phyloP scores from a whole-genome alignment of 2,888 invertebrate species.

The Aethes cnicana region DNA sequence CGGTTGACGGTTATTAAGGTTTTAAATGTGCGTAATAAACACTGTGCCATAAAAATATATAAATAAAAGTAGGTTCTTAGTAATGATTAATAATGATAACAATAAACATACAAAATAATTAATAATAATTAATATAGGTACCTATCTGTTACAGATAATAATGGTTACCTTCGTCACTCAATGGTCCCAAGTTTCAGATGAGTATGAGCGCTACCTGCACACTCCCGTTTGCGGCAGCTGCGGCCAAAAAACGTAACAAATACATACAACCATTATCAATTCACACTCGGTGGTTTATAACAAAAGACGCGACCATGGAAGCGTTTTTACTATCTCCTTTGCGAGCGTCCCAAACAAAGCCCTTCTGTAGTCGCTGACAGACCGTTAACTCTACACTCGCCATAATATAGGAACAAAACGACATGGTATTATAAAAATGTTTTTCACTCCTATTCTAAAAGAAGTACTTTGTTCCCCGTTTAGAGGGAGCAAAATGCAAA shows the following conservation, averaged over 20 bases:
- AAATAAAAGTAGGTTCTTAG: too few species aligned
- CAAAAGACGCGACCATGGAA: slow-evolving; percentile 63
- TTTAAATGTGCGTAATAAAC: too few species aligned
- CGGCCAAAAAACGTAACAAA: slow-evolving; percentile 51
- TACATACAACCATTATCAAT: slow-evolving; percentile 67
- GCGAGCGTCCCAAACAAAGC: slow-evolving; percentile 53
- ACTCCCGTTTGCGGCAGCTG: not conserved
- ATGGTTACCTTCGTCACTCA: not conserved
- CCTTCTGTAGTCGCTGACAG: slow-evolving; percentile 39
- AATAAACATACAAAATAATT: not conserved
- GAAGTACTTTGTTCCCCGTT: too few species aligned
- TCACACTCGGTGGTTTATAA: slow-evolving; percentile 66
- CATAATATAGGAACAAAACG: slow-evolving; percentile 19
- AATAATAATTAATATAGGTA: too few species aligned
- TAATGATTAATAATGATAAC: too few species aligned
- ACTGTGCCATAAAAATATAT: too few species aligned
- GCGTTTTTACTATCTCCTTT: slow-evolving; percentile 53
- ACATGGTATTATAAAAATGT: slow-evolving; percentile 28
- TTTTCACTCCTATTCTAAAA: too few species aligned
- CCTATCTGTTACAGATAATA: too few species aligned
- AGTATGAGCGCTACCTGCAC: slow-evolving; percentile 7
- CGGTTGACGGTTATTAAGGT: too few species aligned
- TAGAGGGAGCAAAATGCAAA: too few species aligned
- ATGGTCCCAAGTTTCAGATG: not conserved
- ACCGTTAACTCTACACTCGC: slow-evolving; percentile 24